Percentiles rank a stretch among this genome's conserved stretches.
Evolutionary conservation across 2,888 invertebrate genomes (phyloP).

Genomic region (Dorcus parallelipipedus): DNA sequence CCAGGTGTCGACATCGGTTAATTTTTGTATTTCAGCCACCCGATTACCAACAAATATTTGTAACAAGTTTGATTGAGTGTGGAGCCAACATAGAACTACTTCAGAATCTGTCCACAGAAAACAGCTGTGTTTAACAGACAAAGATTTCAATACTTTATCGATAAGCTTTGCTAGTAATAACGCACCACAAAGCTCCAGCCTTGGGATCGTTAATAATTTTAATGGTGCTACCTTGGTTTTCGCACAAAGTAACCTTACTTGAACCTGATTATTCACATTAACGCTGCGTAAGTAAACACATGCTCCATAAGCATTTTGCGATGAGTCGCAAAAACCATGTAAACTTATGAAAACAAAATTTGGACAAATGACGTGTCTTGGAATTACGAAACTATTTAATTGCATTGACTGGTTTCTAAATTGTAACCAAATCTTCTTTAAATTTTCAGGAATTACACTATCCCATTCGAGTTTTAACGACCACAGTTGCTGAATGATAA

Average conservation of each 20-base stretch:
- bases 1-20: conserved; percentile 4
- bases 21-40: conserved; percentile 12
- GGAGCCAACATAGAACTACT: conserved; percentile 6
- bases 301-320: conserved; percentile 27
- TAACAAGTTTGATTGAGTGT: conserved; percentile 2
- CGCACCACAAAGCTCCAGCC: conserved; percentile 13
- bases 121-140: not conserved
- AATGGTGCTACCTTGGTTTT: conserved; percentile 13
- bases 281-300: conserved; percentile 22
- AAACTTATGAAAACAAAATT: conserved; percentile 6
- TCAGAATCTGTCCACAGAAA: conserved; percentile 8
- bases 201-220: conserved; percentile 13
- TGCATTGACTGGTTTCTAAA: conserved; percentile 1
- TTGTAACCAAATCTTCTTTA: conserved; percentile 5
- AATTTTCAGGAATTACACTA: conserved; percentile 8
- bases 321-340: conserved; percentile 31
- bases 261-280: not conserved
- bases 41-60: conserved; percentile 8
- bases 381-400: conserved; percentile 9
- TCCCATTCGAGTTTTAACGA: conserved; percentile 14
- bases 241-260: conserved; percentile 4
- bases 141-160: not conserved
- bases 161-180: conserved; percentile 6
- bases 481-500: conserved; percentile 17
- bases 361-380: not conserved